These are phyloP conservation scores for Formica selysi DNA, from an alignment of 1,140 invertebrate species.

Conservation along the genomic window DNA sequence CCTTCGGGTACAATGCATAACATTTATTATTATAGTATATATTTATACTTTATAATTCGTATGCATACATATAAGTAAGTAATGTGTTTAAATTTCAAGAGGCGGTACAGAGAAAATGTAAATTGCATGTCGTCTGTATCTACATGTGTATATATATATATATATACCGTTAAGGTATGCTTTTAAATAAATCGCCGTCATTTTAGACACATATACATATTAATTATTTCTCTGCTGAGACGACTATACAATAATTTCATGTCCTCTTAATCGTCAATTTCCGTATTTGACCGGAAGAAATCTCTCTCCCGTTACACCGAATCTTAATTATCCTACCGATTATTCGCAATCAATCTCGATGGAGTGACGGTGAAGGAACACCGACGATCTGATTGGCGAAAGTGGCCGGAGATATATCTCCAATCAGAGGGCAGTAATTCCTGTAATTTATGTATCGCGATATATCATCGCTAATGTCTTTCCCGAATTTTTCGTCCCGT, in stretches of 20 bases:
- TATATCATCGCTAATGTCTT: background rate
- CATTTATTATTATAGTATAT: constrained; percentile 74
- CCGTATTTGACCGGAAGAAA: background rate
- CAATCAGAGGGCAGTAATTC: constrained; percentile 52
- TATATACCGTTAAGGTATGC: background rate
- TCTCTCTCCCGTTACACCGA: constrained; percentile 12
- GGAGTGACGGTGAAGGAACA: background rate
- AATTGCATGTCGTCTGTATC: constrained; percentile 11
- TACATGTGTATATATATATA: background rate
- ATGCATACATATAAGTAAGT: constrained; percentile 65
- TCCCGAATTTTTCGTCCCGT: constrained; percentile 9
- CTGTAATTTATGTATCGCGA: background rate
- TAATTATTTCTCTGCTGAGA: constrained; percentile 30
- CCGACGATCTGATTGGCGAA: constrained; percentile 63
- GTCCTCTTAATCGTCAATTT: background rate
- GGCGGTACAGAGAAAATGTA: constrained; percentile 36
- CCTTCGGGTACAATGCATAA: constrained; percentile 79
- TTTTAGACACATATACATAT: constrained; percentile 47
- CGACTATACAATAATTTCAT: constrained; percentile 34
- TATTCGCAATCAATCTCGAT: constrained; percentile 47
- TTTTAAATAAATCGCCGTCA: constrained; percentile 16
- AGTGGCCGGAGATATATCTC: constrained; percentile 66
- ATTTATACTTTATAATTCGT: constrained; percentile 72
- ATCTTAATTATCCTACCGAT: constrained; percentile 46
- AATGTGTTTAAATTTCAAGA: constrained; percentile 65